A percentile compares a stretch with the other conserved stretches of the same genome.
phyloP scores from a whole-genome alignment of 2,797 vertebrate genomes.

The Champsocephalus esox region DNA sequence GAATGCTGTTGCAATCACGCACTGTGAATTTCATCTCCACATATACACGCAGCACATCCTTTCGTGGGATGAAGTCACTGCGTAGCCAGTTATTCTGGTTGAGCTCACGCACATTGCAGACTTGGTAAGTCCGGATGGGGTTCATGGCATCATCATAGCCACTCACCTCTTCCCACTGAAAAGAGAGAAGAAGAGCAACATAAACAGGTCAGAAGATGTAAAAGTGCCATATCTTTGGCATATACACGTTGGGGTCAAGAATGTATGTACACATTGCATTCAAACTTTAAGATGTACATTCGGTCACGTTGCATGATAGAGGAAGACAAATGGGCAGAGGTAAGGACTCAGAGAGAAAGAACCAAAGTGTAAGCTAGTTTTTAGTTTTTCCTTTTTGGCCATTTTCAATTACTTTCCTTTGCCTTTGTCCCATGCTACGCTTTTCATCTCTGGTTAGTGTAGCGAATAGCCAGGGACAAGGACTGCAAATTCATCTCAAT shows the following conservation, averaged over 20 bases:
- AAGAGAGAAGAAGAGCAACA: constrained; percentile 42
- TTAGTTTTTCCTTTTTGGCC: constrained; percentile 22
- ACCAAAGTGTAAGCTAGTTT: constrained; percentile 21
- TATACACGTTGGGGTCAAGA: not conserved
- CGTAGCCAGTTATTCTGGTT: constrained; percentile 99
- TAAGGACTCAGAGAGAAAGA: constrained; percentile 18
- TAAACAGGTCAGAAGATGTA: constrained; percentile 26
- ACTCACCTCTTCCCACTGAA: constrained; percentile 98
- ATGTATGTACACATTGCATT: not conserved
- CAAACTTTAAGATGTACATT: constrained; percentile 8
- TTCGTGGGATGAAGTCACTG: constrained; percentile 93
- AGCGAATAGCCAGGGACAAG: constrained; percentile 63
- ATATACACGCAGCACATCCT: constrained; percentile 94
- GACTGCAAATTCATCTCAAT: constrained; percentile 83
- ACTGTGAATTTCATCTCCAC: constrained; percentile 98
- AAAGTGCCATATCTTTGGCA: not conserved
- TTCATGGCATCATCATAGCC: constrained; percentile 97
- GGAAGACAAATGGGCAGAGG: constrained; percentile 5
- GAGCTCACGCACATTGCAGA: constrained; percentile 92
- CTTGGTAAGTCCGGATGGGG: constrained; percentile 97
- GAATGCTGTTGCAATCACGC: constrained; percentile 98
- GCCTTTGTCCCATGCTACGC: constrained; percentile 37
- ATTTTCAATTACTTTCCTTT: constrained; percentile 60
- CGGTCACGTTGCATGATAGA: constrained; percentile 14
- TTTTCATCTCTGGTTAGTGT: constrained; percentile 70